Conservation (phyloP, 2,113 vertebrate genomes). For the Perognathus longimembris region DNA sequence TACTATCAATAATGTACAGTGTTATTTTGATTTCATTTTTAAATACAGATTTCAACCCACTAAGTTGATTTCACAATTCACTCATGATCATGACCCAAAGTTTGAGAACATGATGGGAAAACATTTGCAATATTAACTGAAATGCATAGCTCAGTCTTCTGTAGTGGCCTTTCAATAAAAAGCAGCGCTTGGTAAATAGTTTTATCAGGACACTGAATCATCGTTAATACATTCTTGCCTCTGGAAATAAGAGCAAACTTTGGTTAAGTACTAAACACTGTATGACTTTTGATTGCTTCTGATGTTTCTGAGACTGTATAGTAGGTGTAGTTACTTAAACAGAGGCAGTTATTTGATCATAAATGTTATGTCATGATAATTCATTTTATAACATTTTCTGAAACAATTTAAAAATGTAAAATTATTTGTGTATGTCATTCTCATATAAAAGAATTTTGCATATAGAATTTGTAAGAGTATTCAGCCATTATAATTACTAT, state of each 20-base stretch:
- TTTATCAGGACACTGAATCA: conserved; percentile 17
- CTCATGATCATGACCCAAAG: neutral
- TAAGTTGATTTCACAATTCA: conserved; percentile 33
- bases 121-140: conserved; percentile 5
- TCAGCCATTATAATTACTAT: conserved; percentile 6
- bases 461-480: conserved; percentile 22
- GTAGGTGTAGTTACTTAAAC: conserved; percentile 44
- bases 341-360: conserved; percentile 45
- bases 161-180: conserved; percentile 8
- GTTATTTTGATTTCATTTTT: neutral
- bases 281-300: conserved; percentile 57
- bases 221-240: conserved; percentile 45
- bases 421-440: conserved; percentile 35
- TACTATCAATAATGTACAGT: neutral
- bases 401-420: conserved; percentile 55
- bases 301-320: neutral
- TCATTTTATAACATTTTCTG: conserved; percentile 59
- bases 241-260: conserved; percentile 38
- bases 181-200: conserved; percentile 30
- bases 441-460: conserved; percentile 34
- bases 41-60: neutral
- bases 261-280: conserved; percentile 30
- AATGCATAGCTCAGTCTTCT: conserved; percentile 7
- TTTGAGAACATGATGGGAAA: conserved; percentile 40
- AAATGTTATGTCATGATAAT: conserved; percentile 7